Evolutionary conservation across 1,140 invertebrate genomes (phyloP).

Genomic region (Babylonia areolata): DNA sequence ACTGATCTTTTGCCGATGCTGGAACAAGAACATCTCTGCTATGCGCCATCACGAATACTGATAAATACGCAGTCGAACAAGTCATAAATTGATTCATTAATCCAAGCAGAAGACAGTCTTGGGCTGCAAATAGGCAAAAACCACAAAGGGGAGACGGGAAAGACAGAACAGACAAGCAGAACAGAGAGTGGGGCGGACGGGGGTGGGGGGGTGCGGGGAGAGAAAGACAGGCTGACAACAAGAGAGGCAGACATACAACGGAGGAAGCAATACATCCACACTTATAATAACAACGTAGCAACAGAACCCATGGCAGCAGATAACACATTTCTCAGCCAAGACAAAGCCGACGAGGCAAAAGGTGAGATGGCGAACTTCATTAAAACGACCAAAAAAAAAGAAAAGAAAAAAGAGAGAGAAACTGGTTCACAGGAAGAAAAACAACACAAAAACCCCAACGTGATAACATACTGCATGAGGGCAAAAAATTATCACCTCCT

Average conservation of each 20-base stretch:
- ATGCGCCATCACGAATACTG: no score
- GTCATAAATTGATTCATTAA: no score
- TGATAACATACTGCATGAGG: no score
- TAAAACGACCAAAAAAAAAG: background rate
- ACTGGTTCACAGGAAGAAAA: background rate
- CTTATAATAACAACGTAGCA: no score
- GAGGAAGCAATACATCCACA: background rate
- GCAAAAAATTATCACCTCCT: no score
- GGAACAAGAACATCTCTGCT: no score
- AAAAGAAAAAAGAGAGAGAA: background rate
- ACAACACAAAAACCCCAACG: background rate
- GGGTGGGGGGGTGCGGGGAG: background rate
- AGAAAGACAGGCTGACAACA: background rate
- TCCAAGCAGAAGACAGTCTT: no score
- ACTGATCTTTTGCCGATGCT: no score
- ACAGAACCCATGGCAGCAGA: no score
- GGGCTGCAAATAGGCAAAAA: background rate
- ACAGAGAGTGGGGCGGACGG: background rate
- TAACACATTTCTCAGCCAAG: no score
- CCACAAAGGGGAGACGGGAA: background rate
- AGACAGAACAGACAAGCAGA: no score
- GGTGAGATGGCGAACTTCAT: background rate
- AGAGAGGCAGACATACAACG: background rate
- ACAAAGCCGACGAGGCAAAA: background rate
- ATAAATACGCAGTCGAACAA: no score